Base-by-base conservation (phyloP, 2,797 vertebrate genomes). In the Margarornis squamiger region DNA sequence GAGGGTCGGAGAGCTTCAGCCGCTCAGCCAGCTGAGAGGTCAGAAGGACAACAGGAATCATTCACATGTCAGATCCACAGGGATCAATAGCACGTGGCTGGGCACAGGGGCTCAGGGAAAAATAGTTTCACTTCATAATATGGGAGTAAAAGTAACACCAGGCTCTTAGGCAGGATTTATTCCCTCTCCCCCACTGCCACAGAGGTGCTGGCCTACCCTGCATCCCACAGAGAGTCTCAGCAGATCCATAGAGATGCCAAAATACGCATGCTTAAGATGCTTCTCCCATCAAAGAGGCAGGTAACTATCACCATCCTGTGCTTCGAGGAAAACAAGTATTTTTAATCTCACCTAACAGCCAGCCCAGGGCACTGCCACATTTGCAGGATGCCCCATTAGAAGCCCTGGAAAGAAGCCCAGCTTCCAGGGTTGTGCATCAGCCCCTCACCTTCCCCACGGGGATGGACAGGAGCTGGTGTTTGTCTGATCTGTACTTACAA, bases 21-120 rank as follows among this genome's bases (percentile, higher is more conserved):
- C 97, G 95, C 82, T 99, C 99, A 0, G 98, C 98, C n/a, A 99
- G 93, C 99, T 99, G 97, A 52, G 41, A 77, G 72, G 81, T 41
- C 85, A 43, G 57, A 62, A 66, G 39, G 34, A 5, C 26, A 80
- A 46, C 1, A 1, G 67, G 41, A 49, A 7, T 66, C 1, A 0
- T 39, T 39, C 39, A 39, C 39, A 15, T 15, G 39, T 39, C 39
- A 39, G 8, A 65, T 13, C 68, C 54, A 0, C 11, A 1, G 67
- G 30, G 52, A 34, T 43, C 34, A 3, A 2, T 7, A 12, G 29
- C 59, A 32, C 5, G 0, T 2, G 4, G 20, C 24, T 2, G 3
- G 32, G n/a, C 24, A 43, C 29, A 22, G 0, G 4, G 27, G 20
- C 34, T 57, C 2, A 0, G 54, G 51, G 51, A 21, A 24, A 67